Conservation (phyloP, 1,140 invertebrate species). For the Drosophila takahashii region DNA sequence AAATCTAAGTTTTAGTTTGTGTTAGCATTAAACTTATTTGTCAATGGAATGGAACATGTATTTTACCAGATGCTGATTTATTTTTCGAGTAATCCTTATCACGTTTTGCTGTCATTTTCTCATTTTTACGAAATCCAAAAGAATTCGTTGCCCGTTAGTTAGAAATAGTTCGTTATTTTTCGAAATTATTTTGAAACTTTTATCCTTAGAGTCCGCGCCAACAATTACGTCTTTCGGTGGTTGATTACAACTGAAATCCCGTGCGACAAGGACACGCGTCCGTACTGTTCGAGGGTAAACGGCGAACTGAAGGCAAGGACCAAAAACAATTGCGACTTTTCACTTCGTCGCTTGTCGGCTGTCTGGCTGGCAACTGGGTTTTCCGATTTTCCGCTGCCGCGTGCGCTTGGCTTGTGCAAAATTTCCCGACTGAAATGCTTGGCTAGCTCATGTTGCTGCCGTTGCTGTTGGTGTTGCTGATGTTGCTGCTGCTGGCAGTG, state of each 20-base stretch:
- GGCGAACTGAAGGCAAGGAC: constrained; percentile 61
- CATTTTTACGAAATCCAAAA: constrained; percentile 78
- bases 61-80: constrained; percentile 77
- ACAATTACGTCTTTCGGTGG: constrained; percentile 59
- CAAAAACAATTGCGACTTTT: constrained; percentile 65
- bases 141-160: constrained; percentile 57
- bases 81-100: constrained; percentile 84
- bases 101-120: constrained; percentile 84
- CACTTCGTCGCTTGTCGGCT: constrained; percentile 44
- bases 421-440: constrained; percentile 76
- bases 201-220: constrained; percentile 1
- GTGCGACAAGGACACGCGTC: constrained; percentile 20
- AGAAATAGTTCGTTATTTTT: neutral
- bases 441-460: constrained; percentile 46
- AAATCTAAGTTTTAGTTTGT: neutral
- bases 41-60: neutral
- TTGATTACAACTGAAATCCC: neutral
- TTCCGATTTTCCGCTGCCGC: constrained; percentile 53
- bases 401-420: constrained; percentile 69
- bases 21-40: neutral
- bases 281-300: constrained; percentile 58
- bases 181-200: neutral
- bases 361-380: constrained; percentile 17
- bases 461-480: constrained; percentile 11
- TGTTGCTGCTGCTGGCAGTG: constrained; percentile 50